Conservation (phyloP, 2,797 vertebrate genomes). For the Adelosebastes latens region DNA sequence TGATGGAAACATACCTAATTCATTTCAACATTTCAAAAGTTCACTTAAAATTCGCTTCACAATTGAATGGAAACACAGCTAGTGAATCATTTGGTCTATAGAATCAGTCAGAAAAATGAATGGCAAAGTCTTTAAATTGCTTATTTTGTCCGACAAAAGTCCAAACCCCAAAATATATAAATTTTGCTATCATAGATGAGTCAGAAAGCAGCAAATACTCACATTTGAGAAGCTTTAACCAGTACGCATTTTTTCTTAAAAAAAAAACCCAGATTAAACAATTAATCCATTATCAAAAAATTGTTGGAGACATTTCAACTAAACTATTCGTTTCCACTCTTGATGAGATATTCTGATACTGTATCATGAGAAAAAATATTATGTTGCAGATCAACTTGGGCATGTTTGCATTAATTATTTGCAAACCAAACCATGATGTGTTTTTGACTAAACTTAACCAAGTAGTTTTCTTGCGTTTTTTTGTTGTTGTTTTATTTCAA, state of each 20-base stretch:
- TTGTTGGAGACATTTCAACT: neutral
- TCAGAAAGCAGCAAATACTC: neutral
- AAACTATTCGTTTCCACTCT: neutral
- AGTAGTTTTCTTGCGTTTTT: too few species aligned
- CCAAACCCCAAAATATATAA: neutral
- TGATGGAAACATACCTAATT: too few species aligned
- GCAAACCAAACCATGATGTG: neutral
- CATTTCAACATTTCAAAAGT: too few species aligned
- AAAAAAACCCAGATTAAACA: neutral
- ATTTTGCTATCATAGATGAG: neutral
- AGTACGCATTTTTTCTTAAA: too few species aligned
- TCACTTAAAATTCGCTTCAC: accelerated
- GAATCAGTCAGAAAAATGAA: neutral
- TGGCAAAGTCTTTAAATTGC: neutral
- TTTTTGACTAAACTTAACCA: too few species aligned
- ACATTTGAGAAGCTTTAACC: neutral
- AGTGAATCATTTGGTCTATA: neutral
- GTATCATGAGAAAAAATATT: too few species aligned
- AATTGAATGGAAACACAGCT: too few species aligned
- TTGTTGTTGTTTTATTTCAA: too few species aligned
- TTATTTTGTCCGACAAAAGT: neutral
- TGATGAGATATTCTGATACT: neutral
- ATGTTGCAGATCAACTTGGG: neutral
- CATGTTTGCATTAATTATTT: neutral
- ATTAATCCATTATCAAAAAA: neutral